These are phyloP conservation scores for Ryuthela nishihirai DNA, from an alignment of 2,888 invertebrate species.

Conservation along the genomic window DNA sequence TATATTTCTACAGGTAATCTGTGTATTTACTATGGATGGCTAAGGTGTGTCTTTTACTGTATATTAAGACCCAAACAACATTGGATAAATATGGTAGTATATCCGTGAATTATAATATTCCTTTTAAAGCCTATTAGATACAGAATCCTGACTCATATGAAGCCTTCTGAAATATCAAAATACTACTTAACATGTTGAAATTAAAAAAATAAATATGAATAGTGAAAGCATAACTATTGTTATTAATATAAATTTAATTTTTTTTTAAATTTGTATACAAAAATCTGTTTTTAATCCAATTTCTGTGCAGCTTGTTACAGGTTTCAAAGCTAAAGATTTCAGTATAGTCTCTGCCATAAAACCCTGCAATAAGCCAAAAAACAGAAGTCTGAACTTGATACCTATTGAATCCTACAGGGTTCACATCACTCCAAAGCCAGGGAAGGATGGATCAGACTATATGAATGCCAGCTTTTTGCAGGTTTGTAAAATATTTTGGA, in stretches of 20 bases:
- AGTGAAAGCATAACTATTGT: not conserved
- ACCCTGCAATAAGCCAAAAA: conserved; percentile 79
- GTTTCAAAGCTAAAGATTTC: conserved; percentile 61
- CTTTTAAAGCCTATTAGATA: too few relatives aligned
- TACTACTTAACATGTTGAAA: too few relatives aligned
- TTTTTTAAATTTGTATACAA: not conserved
- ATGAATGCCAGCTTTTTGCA: conserved; percentile 53
- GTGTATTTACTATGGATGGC: too few relatives aligned
- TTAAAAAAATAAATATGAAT: too few relatives aligned
- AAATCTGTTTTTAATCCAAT: not conserved
- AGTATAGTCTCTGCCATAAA: conserved; percentile 81
- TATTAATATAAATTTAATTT: not conserved
- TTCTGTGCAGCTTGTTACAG: conserved; percentile 25
- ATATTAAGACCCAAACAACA: too few relatives aligned
- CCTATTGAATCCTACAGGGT: conserved; percentile 85
- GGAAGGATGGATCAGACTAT: conserved; percentile 86
- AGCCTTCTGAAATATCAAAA: too few relatives aligned
- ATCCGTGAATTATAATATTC: too few relatives aligned
- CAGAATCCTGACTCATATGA: too few relatives aligned
- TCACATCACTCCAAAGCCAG: conserved; percentile 85
- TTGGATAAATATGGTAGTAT: too few relatives aligned
- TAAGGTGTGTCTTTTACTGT: too few relatives aligned
- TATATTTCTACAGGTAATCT: too few relatives aligned
- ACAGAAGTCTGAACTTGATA: conserved; percentile 70
- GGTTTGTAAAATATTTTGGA: conserved; percentile 7